These are phyloP conservation scores for Drosophila anceps DNA, from an alignment of 2,888 invertebrate genomes.

Conservation along the genomic window DNA sequence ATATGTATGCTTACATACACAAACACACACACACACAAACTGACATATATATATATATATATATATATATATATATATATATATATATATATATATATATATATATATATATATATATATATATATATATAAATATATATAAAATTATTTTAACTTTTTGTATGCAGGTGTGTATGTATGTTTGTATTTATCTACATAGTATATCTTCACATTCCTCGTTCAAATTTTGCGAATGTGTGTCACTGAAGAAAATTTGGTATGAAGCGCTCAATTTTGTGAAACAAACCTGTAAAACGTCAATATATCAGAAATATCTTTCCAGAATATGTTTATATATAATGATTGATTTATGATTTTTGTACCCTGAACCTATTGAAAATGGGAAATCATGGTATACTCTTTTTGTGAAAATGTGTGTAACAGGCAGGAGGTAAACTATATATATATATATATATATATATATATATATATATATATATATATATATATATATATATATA, in stretches of 20 bases:
- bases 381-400: too few relatives aligned
- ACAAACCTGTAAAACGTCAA: not conserved
- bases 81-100: not conserved
- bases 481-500: too few relatives aligned
- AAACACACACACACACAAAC: not conserved
- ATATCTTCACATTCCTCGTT: conserved; percentile 5
- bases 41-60: too few relatives aligned
- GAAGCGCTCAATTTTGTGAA: not conserved
- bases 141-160: not conserved
- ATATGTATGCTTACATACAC: not conserved
- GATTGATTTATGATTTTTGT: too few relatives aligned
- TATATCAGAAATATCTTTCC: not conserved
- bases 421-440: too few relatives aligned
- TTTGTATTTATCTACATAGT: not conserved
- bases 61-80: too few relatives aligned
- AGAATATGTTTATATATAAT: too few relatives aligned
- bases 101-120: conserved; percentile 1
- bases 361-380: too few relatives aligned
- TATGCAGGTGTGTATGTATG: conserved; percentile 7
- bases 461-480: too few relatives aligned
- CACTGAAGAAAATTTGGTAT: not conserved
- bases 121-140: not conserved
- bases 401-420: too few relatives aligned
- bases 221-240: conserved; percentile 9
- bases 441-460: too few relatives aligned